Evolutionary conservation across 2,888 invertebrate species (phyloP), one percentile per base, ranked within the genome.

Genomic region (Zaprionus obscuricornis): DNA sequence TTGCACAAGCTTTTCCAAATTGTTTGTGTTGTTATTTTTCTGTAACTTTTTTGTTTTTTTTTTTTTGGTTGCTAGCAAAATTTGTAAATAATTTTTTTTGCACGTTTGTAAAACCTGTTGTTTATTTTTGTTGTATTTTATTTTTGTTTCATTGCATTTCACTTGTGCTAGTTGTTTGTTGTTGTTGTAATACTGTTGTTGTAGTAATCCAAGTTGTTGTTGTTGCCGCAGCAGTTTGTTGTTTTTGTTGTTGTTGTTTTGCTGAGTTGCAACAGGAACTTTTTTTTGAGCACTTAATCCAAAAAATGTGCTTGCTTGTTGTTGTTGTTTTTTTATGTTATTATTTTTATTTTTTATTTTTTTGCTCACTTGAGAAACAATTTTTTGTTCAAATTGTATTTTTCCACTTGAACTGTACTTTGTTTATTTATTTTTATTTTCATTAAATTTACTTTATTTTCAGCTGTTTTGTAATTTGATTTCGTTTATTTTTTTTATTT

Each of bases 201-300:
- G 56, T 84, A 78, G 78, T 78, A 78, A 78, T 78, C 85, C 78
- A 77, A 82, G 74, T 77, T 74, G 82, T 65, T 72, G 70, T 51
- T 60, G 70, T 60, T 64, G 74, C 29, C 70, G 74, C 49, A 57
- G 59, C 22, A 26, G 65, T 51, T 34, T 58, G 59, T 52, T 66
- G 52, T 63, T 65, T 67, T 59, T 66, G 62, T 34, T 59, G 37
- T 33, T 42, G 51, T 52, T 65, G 37, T 58, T 43, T 59, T 51
- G 43, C 24, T 45, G 24, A 24, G 14, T 65, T 64, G 76, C 72
- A 78, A 83, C 76, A 78, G 78, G 78, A 78, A 78, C 78, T 85
- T 59, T 63, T n/a, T n/a, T 73, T 64, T 51, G 39, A 66, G 78
- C 78, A 78, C 78, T 78, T 82, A 78, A 78, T 78, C 78, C 85